Evolutionary conservation across 2,888 invertebrate genomes (phyloP).

Genomic region (Dasypogon diadema): DNA sequence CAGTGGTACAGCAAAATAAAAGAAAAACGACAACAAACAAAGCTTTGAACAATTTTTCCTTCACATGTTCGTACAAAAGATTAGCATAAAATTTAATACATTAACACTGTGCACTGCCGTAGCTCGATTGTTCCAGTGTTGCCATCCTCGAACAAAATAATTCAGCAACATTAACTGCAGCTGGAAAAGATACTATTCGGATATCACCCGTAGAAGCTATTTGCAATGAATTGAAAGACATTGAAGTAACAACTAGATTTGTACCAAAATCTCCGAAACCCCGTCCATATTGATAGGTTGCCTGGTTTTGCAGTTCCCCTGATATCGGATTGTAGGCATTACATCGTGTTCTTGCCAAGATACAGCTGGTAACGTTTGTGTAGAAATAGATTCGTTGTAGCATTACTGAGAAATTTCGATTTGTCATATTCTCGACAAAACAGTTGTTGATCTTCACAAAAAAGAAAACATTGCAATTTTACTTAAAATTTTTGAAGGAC

Average conservation of each 20-base stretch:
- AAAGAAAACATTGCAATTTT: neutral
- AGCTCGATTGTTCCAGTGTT: conserved; percentile 70
- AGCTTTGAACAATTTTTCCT: no score
- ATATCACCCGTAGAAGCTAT: conserved; percentile 72
- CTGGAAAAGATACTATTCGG: conserved; percentile 71
- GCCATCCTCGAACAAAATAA: conserved; percentile 71
- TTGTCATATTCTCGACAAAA: conserved; percentile 58
- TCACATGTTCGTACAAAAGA: no score
- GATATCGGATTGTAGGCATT: conserved; percentile 75
- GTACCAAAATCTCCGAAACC: conserved; percentile 6
- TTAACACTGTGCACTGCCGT: conserved; percentile 59
- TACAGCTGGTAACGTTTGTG: conserved; percentile 76
- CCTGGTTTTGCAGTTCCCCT: conserved; percentile 70
- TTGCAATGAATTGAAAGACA: conserved; percentile 71
- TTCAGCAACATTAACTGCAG: conserved; percentile 70
- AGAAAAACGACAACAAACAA: no score
- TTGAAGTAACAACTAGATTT: neutral
- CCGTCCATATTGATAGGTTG: neutral
- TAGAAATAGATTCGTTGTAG: conserved; percentile 66
- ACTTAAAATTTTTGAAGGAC: neutral
- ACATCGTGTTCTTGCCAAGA: conserved; percentile 75
- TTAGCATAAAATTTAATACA: no score
- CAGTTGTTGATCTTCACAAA: conserved; percentile 59
- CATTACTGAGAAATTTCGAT: conserved; percentile 57
- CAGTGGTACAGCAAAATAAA: no score